Conservation (phyloP, 2,113 vertebrate species). For the Paracanthobrama guichenoti region DNA sequence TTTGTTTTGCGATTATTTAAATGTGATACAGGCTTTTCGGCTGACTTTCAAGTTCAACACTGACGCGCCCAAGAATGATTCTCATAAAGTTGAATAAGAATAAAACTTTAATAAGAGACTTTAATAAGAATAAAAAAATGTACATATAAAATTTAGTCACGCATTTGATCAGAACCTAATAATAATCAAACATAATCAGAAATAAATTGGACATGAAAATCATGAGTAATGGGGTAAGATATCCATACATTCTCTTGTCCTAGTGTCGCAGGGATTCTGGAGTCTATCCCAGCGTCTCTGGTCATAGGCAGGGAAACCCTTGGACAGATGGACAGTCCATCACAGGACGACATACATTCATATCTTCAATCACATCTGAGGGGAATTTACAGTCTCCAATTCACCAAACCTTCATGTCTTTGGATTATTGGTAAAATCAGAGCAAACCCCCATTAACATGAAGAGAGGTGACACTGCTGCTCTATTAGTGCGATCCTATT, state of each 20-base stretch:
- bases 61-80: neutral
- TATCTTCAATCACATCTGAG: neutral
- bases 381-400: neutral
- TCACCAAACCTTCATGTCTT: neutral
- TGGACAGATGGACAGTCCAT: neutral
- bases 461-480: neutral
- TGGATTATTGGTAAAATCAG: neutral
- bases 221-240: neutral
- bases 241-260: neutral
- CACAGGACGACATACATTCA: neutral
- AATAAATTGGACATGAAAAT: neutral
- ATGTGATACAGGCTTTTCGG: neutral
- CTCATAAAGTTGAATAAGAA: neutral
- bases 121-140: neutral
- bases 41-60: neutral
- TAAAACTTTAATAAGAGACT: neutral
- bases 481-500: neutral
- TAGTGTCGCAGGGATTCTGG: neutral
- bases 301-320: neutral
- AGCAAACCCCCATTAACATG: no score
- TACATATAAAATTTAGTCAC: no score
- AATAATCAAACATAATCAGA: neutral
- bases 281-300: neutral
- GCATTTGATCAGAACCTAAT: neutral
- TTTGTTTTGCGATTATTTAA: neutral